Evolutionary conservation across 2,113 vertebrate species (phyloP), one percentile per base, ranked within the genome.

Genomic region (Xerus inauris): DNA sequence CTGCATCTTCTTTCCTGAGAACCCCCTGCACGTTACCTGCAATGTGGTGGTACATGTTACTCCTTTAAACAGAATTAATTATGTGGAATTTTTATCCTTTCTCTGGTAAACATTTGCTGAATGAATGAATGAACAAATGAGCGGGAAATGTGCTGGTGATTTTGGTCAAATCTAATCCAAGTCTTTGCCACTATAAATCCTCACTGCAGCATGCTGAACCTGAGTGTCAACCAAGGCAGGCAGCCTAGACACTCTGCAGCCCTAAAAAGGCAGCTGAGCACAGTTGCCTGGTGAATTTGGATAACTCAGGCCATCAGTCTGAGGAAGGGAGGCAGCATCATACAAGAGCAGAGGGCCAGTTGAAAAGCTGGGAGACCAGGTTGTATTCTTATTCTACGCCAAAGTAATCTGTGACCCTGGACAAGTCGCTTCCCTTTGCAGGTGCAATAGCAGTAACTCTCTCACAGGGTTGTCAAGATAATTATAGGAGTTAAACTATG

Each of bases 401-500:
- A 51, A 62, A 35, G n/a, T 28, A 24, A 72, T 65, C 65, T 82
- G 87, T 89, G 73, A 91, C 57, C 49, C 71, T 72, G 69, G 51
- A 38, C 14, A 38, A 57, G 40, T 73, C 51, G 84, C 45, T 65
- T 85, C 24, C 54, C 72, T 88, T n/a, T 79, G 89, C 8, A 73
- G 42, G 24, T 51, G 19, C n/a, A 42, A 51, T 0, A 76, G 80
- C 28, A 38, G 42, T 6, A 65, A 14, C 32, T 40, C 20, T 38
- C 32, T 57, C 26, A 80, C 14, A 93, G 45, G 65, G 40, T 9
- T 57, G 17, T 45, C 67, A 47, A 0, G 40, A 92, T 69, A 95
- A 91, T 24, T 26, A 42, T 1, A 82, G 79, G 67, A 64, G 40
- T 45, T 67, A 87, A 65, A 72, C 38, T 24, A 28, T 12, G n/a